These are phyloP conservation scores for Poeciliopsis turrubarensis DNA, from an alignment of 2,113 vertebrate genomes.

Conservation along the genomic window DNA sequence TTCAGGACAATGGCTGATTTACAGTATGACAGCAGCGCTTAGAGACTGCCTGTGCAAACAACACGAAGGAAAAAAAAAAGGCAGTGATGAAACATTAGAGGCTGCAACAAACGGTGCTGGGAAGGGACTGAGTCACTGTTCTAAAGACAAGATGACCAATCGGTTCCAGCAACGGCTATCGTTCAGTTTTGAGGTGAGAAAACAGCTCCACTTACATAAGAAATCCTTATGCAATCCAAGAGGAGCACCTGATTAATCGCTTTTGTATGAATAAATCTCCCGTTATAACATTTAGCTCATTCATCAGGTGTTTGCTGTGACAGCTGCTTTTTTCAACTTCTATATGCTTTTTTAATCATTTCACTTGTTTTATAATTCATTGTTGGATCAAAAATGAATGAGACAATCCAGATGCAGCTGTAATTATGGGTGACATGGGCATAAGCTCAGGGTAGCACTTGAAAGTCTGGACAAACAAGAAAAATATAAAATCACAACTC, in stretches of 20 bases:
- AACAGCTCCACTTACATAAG: not conserved
- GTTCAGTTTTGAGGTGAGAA: slow-evolving; percentile 13
- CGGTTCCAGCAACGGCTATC: not conserved
- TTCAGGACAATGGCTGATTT: slow-evolving; percentile 20
- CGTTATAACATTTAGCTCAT: not conserved
- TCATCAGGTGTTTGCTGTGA: not conserved
- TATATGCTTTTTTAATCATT: not conserved
- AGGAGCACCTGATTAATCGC: too few species aligned
- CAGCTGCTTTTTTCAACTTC: not conserved
- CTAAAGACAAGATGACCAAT: slow-evolving; percentile 29
- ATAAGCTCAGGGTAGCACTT: too few species aligned
- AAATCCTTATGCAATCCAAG: not conserved
- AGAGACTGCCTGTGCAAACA: slow-evolving; percentile 44
- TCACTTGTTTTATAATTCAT: not conserved
- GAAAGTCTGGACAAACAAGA: too few species aligned
- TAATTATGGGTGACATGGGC: not conserved
- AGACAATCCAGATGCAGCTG: not conserved
- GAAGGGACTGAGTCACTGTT: slow-evolving; percentile 56
- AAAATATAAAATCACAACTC: too few species aligned
- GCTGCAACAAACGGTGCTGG: slow-evolving; percentile 25
- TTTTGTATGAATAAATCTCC: too few species aligned
- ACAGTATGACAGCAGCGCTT: slow-evolving; percentile 41
- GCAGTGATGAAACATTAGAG: slow-evolving; percentile 40
- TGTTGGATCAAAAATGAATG: not conserved
- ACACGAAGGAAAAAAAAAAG: slow-evolving; percentile 23